Conservation (phyloP, 2,113 vertebrate genomes). For the Dicerorhinus sumatrensis region DNA sequence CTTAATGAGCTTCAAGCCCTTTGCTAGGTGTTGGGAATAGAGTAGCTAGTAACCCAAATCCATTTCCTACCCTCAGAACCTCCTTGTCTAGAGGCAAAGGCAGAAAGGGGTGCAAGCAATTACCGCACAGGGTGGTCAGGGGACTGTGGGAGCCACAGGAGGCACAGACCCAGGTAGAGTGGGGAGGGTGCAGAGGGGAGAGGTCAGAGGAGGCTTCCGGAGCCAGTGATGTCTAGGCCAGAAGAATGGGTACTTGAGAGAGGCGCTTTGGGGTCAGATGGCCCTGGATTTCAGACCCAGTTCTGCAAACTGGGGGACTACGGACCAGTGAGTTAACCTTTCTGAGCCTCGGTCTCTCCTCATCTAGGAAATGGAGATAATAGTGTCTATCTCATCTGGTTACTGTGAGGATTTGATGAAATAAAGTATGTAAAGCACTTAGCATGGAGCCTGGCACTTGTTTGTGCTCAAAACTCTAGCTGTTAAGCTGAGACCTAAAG, state of each 20-base stretch:
- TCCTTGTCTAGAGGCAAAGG: background rate
- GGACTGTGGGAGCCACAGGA: background rate
- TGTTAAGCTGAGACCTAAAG: background rate
- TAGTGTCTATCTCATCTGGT: background rate
- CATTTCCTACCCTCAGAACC: background rate
- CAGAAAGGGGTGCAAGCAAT: background rate
- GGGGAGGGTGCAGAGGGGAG: no score
- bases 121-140: no score
- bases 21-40: background rate
- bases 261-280: background rate
- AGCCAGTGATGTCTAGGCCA: background rate
- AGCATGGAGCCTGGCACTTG: background rate
- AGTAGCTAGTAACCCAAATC: background rate
- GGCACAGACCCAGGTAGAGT: background rate
- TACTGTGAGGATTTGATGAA: background rate
- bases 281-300: background rate
- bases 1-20: background rate
- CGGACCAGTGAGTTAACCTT: background rate
- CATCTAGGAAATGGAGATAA: background rate
- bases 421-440: background rate
- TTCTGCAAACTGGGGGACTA: background rate
- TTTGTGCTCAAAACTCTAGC: background rate
- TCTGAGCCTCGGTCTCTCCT: background rate
- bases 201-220: background rate
- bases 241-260: background rate